Conservation (phyloP, 2,113 vertebrate genomes). For the Rhynchopsitta pachyrhyncha region DNA sequence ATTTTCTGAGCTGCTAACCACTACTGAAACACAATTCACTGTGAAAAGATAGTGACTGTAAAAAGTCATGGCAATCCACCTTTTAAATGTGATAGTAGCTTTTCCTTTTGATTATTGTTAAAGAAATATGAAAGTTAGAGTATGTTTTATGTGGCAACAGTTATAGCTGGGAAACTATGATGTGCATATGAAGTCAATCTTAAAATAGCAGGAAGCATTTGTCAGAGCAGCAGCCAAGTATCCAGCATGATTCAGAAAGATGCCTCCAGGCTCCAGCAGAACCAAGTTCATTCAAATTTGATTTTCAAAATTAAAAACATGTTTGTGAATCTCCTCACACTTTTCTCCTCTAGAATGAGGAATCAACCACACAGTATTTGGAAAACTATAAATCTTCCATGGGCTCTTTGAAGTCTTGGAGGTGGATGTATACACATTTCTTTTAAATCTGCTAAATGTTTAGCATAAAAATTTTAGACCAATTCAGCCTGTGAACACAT, state of each 20-base stretch:
- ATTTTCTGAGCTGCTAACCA: background rate
- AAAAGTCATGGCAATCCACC: background rate
- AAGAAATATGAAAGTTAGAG: background rate
- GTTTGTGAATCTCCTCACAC: background rate
- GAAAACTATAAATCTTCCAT: background rate
- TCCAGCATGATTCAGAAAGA: background rate
- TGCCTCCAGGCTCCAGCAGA: background rate
- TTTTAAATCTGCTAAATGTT: background rate
- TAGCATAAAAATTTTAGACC: background rate
- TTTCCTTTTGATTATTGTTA: background rate
- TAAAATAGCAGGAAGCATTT: background rate
- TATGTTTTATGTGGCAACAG: background rate
- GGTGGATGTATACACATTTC: rapidly evolving
- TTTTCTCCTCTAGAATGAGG: background rate
- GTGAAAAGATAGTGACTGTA: background rate
- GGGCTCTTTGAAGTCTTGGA: background rate
- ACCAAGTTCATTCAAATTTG: background rate
- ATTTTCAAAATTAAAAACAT: background rate
- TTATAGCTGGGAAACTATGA: background rate
- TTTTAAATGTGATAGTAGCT: background rate
- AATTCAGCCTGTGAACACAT: background rate
- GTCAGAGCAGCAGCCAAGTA: background rate
- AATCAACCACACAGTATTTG: background rate
- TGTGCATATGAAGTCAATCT: background rate
- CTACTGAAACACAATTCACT: background rate